Evolutionary conservation across 2,113 vertebrate genomes (phyloP), one percentile per base, ranked within the genome.

Genomic region (Anhinga rufa): DNA sequence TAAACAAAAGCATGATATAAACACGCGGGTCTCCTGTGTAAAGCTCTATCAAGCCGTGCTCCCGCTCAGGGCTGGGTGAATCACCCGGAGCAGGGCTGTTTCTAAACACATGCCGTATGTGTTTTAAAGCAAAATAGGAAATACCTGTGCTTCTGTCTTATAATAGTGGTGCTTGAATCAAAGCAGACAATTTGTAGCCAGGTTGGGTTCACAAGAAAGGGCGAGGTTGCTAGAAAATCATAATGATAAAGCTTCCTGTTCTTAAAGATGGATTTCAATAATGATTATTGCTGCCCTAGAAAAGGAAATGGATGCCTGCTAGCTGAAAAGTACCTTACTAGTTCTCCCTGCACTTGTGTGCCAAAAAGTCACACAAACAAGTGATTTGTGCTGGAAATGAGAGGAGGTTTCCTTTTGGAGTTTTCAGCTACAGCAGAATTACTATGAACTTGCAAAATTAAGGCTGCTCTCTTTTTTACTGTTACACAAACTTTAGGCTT

Each of bases 231-330:
- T 80, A 92, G 86, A 94, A 96, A 97, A 95, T 75, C 84, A 72
- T 92, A 82, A 92, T 69, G 65, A 94, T 96, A 95, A 93, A 87
- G 51, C 70, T 97, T 97, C 97, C 97, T 97, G 97, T 96, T 97
- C 95, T 95, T 79, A 82, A 92, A 96, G 86, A 65, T 93, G 88
- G 75, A 92, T 96, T 97, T 97, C 88, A 94, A 58, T 78, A 76
- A 72, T 9, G 76, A 93, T 92, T 84, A 86, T 85, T 93, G 72
- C 88, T 84, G 60, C 88, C 90, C 93, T 76, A 38, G 61, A 96
- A 81, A 70, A 91, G 91, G 93, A 97, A 97, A 96, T 85, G 79
- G 80, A 87, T 94, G 83, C 80, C 31, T 90, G 74, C 40, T 72
- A 68, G 48, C 74, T 93, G 75, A 96, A 96, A 95, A 96, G 75